Evolutionary conservation across 2,888 invertebrate species (phyloP).

Genomic region (Melieria picta): DNA sequence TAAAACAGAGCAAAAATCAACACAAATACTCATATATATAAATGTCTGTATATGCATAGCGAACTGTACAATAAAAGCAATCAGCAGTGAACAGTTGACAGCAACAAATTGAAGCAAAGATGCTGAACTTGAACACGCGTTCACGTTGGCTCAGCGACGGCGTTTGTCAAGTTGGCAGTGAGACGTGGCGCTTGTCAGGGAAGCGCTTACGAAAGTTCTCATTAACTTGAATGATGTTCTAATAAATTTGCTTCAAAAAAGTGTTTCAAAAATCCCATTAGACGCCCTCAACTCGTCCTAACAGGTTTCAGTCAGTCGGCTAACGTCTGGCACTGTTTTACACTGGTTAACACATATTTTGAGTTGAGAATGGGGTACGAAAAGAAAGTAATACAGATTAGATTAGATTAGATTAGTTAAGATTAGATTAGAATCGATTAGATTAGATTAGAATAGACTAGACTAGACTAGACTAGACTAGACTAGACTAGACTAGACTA

Average conservation of each 20-base stretch:
- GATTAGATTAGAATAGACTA: background rate
- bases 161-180: no score
- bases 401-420: background rate
- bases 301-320: no score
- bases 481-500: background rate
- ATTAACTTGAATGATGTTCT: no score
- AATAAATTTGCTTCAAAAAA: no score
- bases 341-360: no score
- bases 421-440: background rate
- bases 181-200: no score
- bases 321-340: no score
- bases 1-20: background rate
- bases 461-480: background rate
- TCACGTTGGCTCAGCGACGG: background rate
- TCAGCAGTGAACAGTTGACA: background rate
- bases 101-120: background rate
- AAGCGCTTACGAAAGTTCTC: no score
- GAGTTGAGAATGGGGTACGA: no score
- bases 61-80: conserved; percentile 8
- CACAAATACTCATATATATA: background rate
- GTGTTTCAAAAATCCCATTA: no score
- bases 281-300: no score
- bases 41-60: background rate
- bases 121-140: conserved; percentile 1
- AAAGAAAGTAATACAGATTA: background rate